Conservation (phyloP, 2,113 vertebrate species). For the Menura novaehollandiae region DNA sequence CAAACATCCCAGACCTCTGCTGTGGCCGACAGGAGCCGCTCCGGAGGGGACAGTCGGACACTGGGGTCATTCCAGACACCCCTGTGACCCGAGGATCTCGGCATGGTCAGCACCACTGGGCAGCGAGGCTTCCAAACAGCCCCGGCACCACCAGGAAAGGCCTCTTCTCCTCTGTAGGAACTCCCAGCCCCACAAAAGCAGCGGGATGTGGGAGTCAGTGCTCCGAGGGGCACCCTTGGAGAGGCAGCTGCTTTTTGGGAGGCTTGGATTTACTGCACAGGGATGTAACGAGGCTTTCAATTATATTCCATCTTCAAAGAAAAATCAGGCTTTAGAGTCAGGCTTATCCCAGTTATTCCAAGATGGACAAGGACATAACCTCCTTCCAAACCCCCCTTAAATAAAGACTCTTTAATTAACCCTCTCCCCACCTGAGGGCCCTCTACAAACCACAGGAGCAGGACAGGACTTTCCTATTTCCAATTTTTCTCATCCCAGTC, state of each 20-base stretch:
- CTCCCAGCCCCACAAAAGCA: not conserved
- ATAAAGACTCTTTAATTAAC: not conserved
- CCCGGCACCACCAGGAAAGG: no score
- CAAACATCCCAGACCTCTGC: not conserved
- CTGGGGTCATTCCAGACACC: not conserved
- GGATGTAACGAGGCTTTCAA: not conserved
- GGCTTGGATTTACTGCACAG: not conserved
- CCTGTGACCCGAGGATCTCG: not conserved
- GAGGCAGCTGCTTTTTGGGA: not conserved
- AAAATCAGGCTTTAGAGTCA: not conserved
- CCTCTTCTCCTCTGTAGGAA: not conserved
- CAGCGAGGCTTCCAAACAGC: not conserved
- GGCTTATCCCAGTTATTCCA: not conserved
- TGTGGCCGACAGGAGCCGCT: not conserved
- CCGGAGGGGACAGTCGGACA: accelerated
- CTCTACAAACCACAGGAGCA: not conserved
- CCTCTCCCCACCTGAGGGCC: not conserved
- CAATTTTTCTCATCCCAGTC: not conserved
- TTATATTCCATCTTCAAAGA: not conserved
- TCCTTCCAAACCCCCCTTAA: not conserved
- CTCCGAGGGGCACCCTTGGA: no score
- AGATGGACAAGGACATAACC: not conserved
- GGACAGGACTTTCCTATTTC: not conserved
- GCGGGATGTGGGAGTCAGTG: not conserved
- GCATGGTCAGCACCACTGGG: accelerated